Base-by-base conservation (phyloP, 2,113 vertebrate species). In the Lethenteron camtschaticum region DNA sequence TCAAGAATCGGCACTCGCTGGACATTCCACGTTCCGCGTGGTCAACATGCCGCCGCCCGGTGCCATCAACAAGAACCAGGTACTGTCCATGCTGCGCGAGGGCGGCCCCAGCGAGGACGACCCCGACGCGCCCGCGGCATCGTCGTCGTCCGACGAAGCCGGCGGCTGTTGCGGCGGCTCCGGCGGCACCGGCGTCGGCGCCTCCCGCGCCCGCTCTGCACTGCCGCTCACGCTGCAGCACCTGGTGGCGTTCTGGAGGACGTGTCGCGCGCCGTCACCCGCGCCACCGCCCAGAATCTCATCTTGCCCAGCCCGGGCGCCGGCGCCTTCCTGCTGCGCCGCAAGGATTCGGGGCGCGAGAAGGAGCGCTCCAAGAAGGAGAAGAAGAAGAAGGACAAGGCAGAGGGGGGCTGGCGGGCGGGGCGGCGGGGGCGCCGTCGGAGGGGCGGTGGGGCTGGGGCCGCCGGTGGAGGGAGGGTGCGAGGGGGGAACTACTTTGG, bases 21-120 rank as follows among this genome's bases (percentile, higher is more conserved):
- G 94, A 96, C 83, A 96, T 99, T 96, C 94, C 56, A 96, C 92
- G 69, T 90, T 90, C 11, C 85, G 95, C 13, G 96, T 95, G 76
- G 96, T 96, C 90, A 95, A 97, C 74, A 96, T 97, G 73, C 79
- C 92, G 4, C 92, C 90, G 68, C 92, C 95, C 10, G 94, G 94
- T 59, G 90, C 94, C 79, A 96, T 99, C 77, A 99, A 99, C 77
- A 99, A 99, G 80, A 99, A 99, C 71, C 96, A 99, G 73, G 94
- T 99, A 24, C 81, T 99, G 4, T 97, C 92, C 6, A 99, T 99
- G 94, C 81, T 99, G 56, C 96, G 96, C 76, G 94, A 97, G 57
- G 89, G 90, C 4, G 89, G 92, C 1, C 79, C 96, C 59, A 90
- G 89, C 72, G 94, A 99, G 72, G 92, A 90, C 73, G 96, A 89